phyloP scores from a whole-genome alignment of 2,113 vertebrate genomes.

The Clinocottus analis region DNA sequence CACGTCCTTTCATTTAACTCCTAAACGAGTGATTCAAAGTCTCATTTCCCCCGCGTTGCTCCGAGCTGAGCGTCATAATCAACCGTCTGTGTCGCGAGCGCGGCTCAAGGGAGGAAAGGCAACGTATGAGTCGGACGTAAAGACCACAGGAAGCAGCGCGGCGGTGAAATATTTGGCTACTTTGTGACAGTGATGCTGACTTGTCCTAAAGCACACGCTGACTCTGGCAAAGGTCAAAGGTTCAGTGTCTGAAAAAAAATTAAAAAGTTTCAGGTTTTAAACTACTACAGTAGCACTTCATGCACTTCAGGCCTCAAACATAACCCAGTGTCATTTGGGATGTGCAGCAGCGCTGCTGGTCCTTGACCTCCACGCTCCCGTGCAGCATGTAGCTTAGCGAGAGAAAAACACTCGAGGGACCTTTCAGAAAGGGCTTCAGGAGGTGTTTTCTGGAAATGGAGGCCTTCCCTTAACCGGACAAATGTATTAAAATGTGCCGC shows the following conservation, averaged over 20 bases:
- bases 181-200: neutral
- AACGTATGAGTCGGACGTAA: neutral
- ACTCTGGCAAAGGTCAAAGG: constrained; percentile 30
- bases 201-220: constrained; percentile 20
- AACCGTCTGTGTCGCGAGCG: no score
- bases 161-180: neutral
- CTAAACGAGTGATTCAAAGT: neutral
- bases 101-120: no score
- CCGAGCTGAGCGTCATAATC: neutral
- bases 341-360: constrained; percentile 6
- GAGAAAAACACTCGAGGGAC: neutral
- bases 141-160: neutral
- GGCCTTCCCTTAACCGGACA: constrained; percentile 3
- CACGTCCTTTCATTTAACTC: neutral
- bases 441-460: neutral
- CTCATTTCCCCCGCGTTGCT: neutral
- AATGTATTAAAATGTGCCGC: neutral
- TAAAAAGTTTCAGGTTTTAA: neutral
- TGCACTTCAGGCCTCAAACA: constrained; percentile 31
- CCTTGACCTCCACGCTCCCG: constrained; percentile 36
- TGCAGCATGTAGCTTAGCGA: neutral
- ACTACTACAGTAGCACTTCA: constrained; percentile 15
- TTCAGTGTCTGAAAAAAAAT: neutral
- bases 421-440: constrained; percentile 32
- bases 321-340: neutral